These are phyloP conservation scores for Parotocinclus haroldoi DNA, from an alignment of 2,797 vertebrate genomes.

Conservation along the genomic window DNA sequence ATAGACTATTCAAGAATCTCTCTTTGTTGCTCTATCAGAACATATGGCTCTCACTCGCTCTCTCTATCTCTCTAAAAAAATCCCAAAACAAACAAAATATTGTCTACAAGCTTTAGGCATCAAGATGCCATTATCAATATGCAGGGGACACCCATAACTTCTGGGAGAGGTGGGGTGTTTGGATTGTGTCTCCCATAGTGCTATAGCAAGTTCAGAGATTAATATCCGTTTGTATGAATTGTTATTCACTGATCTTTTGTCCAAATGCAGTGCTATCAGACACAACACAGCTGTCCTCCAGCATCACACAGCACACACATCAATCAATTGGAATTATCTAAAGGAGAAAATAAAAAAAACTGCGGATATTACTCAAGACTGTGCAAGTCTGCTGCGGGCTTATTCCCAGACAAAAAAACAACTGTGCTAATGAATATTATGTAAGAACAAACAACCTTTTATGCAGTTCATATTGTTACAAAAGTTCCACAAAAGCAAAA, in stretches of 20 bases:
- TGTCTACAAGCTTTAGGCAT: too few species aligned
- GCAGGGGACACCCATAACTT: too few species aligned
- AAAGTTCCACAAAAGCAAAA: too few species aligned
- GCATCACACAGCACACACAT: neutral
- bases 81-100: too few species aligned
- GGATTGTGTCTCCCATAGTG: too few species aligned
- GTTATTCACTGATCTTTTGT: conserved; percentile 9
- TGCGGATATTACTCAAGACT: conserved; percentile 25
- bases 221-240: neutral
- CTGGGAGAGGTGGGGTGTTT: too few species aligned
- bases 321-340: conserved; percentile 21
- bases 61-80: too few species aligned
- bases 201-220: conserved; percentile 2
- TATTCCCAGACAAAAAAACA: conserved; percentile 32
- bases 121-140: too few species aligned
- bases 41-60: too few species aligned
- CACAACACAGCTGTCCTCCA: neutral
- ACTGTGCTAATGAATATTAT: conserved; percentile 45
- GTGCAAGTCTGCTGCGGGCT: conserved; percentile 35
- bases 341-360: conserved; percentile 27
- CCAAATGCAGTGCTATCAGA: neutral
- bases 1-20: too few species aligned
- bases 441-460: conserved; percentile 19
- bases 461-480: too few species aligned
- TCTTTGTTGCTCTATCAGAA: too few species aligned